Percentiles rank a stretch among this genome's conserved stretches.
phyloP scores from a whole-genome alignment of 2,797 vertebrate genomes.

The Xiphophorus birchmanni region DNA sequence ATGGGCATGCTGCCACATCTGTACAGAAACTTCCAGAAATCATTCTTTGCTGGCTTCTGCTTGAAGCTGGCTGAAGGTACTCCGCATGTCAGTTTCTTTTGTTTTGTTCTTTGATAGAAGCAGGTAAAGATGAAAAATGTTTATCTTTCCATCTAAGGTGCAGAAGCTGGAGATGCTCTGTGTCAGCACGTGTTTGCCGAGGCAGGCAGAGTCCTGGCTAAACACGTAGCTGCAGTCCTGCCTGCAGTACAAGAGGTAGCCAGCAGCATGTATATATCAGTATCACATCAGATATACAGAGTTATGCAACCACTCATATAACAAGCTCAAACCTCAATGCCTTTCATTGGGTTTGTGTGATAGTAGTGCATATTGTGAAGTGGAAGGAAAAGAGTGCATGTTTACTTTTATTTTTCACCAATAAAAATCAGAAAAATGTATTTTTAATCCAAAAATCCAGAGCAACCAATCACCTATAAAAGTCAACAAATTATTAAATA shows the following conservation, averaged over 20 bases:
- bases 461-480: not conserved
- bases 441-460: not conserved
- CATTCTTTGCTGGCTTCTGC: slow-evolving; percentile 91
- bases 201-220: slow-evolving; percentile 85
- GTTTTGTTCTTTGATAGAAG: not conserved
- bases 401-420: not conserved
- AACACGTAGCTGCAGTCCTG: slow-evolving; percentile 86
- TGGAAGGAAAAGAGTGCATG: not conserved
- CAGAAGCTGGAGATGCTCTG: slow-evolving; percentile 83
- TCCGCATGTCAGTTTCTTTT: not conserved
- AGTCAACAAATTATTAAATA: not conserved
- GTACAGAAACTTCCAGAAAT: slow-evolving; percentile 91
- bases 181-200: slow-evolving; percentile 81
- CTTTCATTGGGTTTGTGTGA: not conserved
- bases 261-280: not conserved
- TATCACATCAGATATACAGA: not conserved
- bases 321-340: not conserved
- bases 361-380: not conserved
- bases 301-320: not conserved
- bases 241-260: slow-evolving; percentile 84
- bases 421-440: not conserved
- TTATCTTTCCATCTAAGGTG: slow-evolving; percentile 72
- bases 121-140: not conserved
- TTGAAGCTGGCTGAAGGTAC: slow-evolving; percentile 87
- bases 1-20: slow-evolving; percentile 90